These are phyloP conservation scores for Megalops atlanticus DNA, from an alignment of 2,113 vertebrate species.

Conservation along the genomic window DNA sequence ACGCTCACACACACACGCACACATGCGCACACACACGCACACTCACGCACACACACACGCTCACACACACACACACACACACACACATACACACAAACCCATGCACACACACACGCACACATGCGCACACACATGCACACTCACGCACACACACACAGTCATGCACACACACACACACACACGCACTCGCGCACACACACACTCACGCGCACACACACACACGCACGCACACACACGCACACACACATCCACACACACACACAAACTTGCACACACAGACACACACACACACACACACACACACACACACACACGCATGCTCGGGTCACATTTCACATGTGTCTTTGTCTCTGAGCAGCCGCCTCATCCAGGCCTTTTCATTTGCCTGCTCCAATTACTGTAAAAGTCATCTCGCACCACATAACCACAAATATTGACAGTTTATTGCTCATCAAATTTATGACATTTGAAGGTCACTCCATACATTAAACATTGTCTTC, in stretches of 20 bases:
- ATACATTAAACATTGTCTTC: conserved; percentile 98
- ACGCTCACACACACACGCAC: no score
- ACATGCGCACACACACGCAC: conserved; percentile 36
- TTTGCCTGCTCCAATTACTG: conserved; percentile 96
- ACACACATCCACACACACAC: conserved; percentile 32
- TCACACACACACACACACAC: background rate
- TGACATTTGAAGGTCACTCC: conserved; percentile 99
- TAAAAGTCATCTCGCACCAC: conserved; percentile 97
- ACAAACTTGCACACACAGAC: no score
- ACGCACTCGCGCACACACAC: no score
- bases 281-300: background rate
- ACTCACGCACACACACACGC: no score
- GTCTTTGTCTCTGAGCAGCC: conserved; percentile 80
- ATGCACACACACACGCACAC: no score
- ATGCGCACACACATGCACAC: conserved; percentile 52
- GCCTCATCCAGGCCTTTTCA: conserved; percentile 81
- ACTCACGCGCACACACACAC: no score
- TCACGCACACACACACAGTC: conserved; percentile 59
- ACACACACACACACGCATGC: conserved; percentile 22
- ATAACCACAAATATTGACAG: conserved; percentile 99
- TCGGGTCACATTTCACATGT: no score
- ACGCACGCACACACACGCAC: background rate
- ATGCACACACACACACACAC: conserved; percentile 46
- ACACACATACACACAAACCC: conserved; percentile 21
- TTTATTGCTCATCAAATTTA: conserved; percentile 94